These are phyloP conservation scores for Lithobates sylvaticus DNA, from an alignment of 2,797 vertebrate genomes.

Conservation along the genomic window DNA sequence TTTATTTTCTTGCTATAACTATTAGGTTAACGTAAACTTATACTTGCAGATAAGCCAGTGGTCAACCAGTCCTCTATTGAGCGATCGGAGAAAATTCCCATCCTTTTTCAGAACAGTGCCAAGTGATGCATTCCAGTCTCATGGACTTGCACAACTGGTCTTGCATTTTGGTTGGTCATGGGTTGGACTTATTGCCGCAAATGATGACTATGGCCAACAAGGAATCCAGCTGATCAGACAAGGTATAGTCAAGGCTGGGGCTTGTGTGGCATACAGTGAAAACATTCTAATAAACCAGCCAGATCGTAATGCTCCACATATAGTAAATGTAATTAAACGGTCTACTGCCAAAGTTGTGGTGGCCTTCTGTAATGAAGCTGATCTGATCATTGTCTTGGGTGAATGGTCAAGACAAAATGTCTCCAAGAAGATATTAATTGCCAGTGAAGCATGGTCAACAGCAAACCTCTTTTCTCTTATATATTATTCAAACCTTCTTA, in stretches of 20 bases:
- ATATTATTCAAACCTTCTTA: background rate
- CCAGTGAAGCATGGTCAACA: slow-evolving; percentile 20
- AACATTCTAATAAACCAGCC: background rate
- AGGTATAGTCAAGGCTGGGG: background rate
- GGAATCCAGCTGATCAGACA: background rate
- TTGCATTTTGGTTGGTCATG: too few species aligned
- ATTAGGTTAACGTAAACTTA: background rate
- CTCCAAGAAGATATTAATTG: background rate
- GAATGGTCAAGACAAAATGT: slow-evolving; percentile 15
- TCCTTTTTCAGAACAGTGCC: too few species aligned
- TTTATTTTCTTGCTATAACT: too few species aligned
- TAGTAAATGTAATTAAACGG: background rate
- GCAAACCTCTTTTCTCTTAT: background rate
- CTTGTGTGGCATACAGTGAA: background rate
- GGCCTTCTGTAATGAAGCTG: background rate
- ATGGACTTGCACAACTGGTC: too few species aligned
- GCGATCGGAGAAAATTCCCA: too few species aligned
- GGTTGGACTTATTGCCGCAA: too few species aligned
- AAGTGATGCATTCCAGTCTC: too few species aligned
- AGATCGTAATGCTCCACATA: slow-evolving; percentile 11
- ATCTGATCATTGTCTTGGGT: slow-evolving; percentile 12
- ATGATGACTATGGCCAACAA: too few species aligned
- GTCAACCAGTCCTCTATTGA: too few species aligned
- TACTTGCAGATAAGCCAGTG: too few species aligned
- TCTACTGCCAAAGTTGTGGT: slow-evolving; percentile 33